Evolutionary conservation across 2,113 vertebrate species (phyloP), one percentile per base, ranked within the genome.

Genomic region (Carettochelys insculpta): DNA sequence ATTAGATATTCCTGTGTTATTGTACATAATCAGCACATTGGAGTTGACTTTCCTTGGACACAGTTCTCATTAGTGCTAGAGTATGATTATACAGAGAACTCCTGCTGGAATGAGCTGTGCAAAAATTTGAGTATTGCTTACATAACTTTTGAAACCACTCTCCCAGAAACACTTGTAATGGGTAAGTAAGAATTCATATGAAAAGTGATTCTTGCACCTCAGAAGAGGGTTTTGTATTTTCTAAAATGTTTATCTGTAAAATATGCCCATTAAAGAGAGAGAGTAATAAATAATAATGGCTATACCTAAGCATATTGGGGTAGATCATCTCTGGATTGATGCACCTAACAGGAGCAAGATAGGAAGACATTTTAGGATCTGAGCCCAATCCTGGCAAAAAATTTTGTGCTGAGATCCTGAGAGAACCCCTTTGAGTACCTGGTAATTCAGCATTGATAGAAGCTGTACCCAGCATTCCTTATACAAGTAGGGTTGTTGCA

Each of bases 41-140:
- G 98, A 73, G 94, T 98, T 4, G 97, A 98, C 96, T 99, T 99
- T 83, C 99, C 99, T 25, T 99, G 99, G 99, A 93, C 86, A 73
- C 86, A 95, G 71, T 99, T 99, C 97, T 98, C 98, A 50, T 91
- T 98, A 84, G 98, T 99, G 84, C 92, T 99, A 81, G 99, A 99
- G 96, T 99, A 98, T 58, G 97, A 99, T 95, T 97, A 97, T 75
- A 96, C 97, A 54, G 98, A 98, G 92, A 97, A 97, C 45, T 98
- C 98, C 7, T 98, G 97, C 20, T 99, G 98, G 98, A 96, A 97
- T 85, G 81, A 94, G 8, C 85, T 98, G 61, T 99, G 99, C 92
- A 94, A 97, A 81, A 98, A 98, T 79, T 92, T 97, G 88, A 97
- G 95, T 95, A 81, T 99, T 92, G 82, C 95, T 85, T 98, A 99